Conservation (phyloP, 2,888 invertebrate species). For the Amorpha juglandis region DNA sequence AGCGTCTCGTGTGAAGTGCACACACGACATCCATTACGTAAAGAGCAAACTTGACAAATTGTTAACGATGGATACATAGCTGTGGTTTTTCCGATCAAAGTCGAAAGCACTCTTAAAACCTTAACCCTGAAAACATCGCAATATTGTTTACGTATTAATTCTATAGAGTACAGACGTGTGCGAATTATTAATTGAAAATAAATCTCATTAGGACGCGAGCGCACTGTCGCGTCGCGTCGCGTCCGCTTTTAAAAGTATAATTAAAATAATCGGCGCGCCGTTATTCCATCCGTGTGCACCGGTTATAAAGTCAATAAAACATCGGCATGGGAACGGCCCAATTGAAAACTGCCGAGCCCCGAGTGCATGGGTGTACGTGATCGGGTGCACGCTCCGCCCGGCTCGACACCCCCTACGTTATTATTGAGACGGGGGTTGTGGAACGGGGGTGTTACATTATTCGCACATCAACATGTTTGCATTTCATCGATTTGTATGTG, state of each 20-base stretch:
- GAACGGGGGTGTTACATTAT: slow-evolving; percentile 74
- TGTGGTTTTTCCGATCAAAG: background rate
- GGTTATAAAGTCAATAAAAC: slow-evolving; percentile 34
- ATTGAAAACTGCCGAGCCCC: slow-evolving; percentile 45
- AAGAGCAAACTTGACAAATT: background rate
- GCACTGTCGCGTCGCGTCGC: background rate
- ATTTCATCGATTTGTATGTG: slow-evolving; percentile 66
- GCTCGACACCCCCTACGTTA: slow-evolving; percentile 69
- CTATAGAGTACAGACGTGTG: background rate
- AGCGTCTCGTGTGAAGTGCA: slow-evolving; percentile 12
- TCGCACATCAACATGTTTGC: slow-evolving; percentile 80
- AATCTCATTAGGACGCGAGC: slow-evolving; percentile 1
- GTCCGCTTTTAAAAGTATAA: slow-evolving; percentile 11
- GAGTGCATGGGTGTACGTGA: slow-evolving; percentile 60
- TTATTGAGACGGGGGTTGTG: slow-evolving; percentile 71
- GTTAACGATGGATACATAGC: background rate
- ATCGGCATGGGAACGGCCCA: slow-evolving; percentile 46
- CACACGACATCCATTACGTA: background rate
- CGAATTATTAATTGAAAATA: slow-evolving; percentile 7
- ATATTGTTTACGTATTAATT: slow-evolving; percentile 7
- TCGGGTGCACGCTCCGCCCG: slow-evolving; percentile 59
- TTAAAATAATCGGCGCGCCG: slow-evolving; percentile 17
- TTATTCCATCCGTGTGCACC: slow-evolving; percentile 25
- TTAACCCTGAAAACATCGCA: background rate
- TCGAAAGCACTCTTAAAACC: background rate